Percentiles rank a stretch among this genome's conserved stretches.
These are phyloP conservation scores for Sarcoramphus papa DNA, from an alignment of 2,797 vertebrate genomes.

Conservation along the genomic window DNA sequence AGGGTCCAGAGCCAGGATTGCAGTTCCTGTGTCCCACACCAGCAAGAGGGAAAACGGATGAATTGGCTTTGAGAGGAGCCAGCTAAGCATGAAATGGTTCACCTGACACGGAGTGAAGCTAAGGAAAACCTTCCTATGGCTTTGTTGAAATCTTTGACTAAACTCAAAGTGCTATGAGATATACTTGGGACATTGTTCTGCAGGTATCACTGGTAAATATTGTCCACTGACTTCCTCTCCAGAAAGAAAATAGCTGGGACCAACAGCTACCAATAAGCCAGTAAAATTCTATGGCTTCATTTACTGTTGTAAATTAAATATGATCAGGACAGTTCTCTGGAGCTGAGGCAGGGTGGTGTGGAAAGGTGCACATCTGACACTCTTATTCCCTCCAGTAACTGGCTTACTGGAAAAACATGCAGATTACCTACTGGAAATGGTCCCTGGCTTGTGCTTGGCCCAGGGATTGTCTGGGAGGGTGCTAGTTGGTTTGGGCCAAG, in stretches of 20 bases:
- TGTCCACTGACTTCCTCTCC: neutral
- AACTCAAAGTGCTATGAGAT: neutral
- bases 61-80: neutral
- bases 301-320: neutral
- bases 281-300: neutral
- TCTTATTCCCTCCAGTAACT: neutral
- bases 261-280: neutral
- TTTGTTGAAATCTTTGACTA: neutral
- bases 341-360: neutral
- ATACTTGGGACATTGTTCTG: neutral
- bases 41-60: neutral
- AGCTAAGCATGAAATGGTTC: neutral
- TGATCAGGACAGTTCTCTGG: neutral
- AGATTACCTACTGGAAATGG: neutral
- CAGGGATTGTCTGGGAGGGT: neutral
- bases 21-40: neutral
- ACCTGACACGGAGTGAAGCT: neutral
- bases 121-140: neutral
- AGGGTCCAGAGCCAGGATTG: neutral
- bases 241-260: neutral
- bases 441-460: neutral
- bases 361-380: neutral
- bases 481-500: neutral
- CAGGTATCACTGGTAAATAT: neutral
- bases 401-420: neutral